phyloP scores from a whole-genome alignment of 2,888 invertebrate species.

The Seladonia tumulorum region DNA sequence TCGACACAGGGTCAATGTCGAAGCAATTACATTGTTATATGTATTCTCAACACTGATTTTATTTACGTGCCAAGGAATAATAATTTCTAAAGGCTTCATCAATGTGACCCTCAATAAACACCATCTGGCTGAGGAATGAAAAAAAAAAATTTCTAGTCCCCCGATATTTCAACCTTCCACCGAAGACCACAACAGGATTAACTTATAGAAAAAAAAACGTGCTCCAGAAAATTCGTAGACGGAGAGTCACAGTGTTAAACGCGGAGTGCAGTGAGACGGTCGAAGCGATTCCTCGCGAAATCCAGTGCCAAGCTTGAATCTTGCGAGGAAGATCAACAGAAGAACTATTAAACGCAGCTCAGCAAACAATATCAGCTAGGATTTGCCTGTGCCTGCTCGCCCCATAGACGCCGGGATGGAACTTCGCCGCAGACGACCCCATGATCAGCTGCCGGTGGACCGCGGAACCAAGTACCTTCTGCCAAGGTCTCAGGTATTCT shows the following conservation, averaged over 20 bases:
- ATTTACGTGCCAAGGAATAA: no score
- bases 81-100: no score
- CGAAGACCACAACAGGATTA: not conserved
- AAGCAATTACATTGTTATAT: no score
- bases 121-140: no score
- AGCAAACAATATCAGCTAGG: not conserved
- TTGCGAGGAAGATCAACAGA: not conserved
- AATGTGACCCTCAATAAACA: no score
- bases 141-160: no score
- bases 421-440: not conserved
- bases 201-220: not conserved
- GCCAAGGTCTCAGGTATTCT: not conserved
- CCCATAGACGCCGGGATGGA: not conserved
- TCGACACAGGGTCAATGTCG: no score
- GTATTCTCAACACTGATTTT: no score
- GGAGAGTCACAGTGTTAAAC: not conserved
- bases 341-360: conserved; percentile 8
- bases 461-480: not conserved
- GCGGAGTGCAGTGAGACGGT: not conserved
- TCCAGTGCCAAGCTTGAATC: not conserved
- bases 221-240: not conserved
- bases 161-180: no score
- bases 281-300: not conserved
- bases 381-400: not conserved
- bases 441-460: not conserved